Conservation (phyloP, 2,113 vertebrate genomes). For the Deroptyus accipitrinus region DNA sequence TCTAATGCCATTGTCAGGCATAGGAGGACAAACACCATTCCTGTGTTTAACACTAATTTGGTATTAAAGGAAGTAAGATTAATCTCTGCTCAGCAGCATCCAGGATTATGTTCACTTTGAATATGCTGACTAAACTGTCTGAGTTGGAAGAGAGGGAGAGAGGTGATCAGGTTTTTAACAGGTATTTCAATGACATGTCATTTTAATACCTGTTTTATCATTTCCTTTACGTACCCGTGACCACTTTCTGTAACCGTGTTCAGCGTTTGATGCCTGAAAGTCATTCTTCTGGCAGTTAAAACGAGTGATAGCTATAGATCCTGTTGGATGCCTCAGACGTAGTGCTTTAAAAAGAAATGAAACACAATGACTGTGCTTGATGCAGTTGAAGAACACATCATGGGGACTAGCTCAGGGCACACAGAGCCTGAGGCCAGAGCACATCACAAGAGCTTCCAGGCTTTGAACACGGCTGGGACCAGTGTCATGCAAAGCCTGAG, state of each 20-base stretch:
- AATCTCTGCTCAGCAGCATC: neutral
- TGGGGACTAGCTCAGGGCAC: neutral
- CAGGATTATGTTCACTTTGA: neutral
- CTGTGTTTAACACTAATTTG: neutral
- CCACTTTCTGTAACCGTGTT: neutral
- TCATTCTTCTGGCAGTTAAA: neutral
- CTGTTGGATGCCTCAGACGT: neutral
- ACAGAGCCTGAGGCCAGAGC: neutral
- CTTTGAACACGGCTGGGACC: neutral
- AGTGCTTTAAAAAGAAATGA: neutral
- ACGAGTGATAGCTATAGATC: neutral
- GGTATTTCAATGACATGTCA: neutral
- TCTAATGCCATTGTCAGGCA: neutral
- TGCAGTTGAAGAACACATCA: neutral
- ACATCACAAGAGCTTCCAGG: neutral
- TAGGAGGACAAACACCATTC: neutral
- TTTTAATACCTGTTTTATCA: neutral
- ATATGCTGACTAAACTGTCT: neutral
- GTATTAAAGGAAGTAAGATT: neutral
- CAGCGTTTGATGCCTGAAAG: neutral
- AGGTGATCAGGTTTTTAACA: neutral
- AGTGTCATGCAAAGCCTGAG: neutral
- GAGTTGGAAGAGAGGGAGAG: neutral
- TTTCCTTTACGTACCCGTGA: neutral
- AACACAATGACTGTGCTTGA: neutral